These are phyloP conservation scores for Hyposmocoma kahamanoa DNA, from an alignment of 1,140 invertebrate species.

Conservation along the genomic window DNA sequence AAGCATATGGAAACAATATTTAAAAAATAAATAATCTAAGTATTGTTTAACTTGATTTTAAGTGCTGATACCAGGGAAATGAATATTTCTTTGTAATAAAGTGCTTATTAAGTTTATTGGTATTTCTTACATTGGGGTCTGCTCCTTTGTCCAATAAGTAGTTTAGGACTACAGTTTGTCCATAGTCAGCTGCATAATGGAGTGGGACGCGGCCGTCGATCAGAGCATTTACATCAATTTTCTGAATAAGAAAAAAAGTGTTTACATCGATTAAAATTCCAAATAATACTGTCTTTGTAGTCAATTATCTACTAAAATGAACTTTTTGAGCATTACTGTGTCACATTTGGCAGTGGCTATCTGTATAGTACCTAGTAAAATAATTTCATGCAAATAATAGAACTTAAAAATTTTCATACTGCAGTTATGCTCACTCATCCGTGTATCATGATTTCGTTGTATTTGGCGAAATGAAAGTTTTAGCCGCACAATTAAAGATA, in stretches of 20 bases:
- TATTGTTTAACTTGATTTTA: conserved; percentile 2
- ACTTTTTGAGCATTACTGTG: no score
- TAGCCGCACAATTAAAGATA: no score
- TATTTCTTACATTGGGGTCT: conserved; percentile 95
- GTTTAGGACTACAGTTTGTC: conserved; percentile 91
- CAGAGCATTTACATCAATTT: conserved; percentile 88
- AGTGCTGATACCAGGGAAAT: no score
- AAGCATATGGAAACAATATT: no score
- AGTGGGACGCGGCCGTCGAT: conserved; percentile 90
- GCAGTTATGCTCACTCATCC: not conserved
- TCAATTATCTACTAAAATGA: no score
- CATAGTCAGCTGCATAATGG: conserved; percentile 96
- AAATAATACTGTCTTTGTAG: no score
- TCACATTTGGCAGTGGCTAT: no score
- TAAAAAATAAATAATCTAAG: conserved; percentile 12
- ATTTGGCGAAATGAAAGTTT: no score
- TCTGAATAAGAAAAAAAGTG: conserved; percentile 67
- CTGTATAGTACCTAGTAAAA: no score
- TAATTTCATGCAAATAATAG: not conserved
- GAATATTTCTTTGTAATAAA: no score
- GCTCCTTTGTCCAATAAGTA: conserved; percentile 92
- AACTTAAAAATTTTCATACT: not conserved
- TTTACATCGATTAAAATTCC: no score
- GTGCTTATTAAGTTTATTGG: no score
- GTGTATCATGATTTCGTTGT: not conserved